Evolutionary conservation across 2,888 invertebrate species (phyloP).

Genomic region (Macaria liturata): DNA sequence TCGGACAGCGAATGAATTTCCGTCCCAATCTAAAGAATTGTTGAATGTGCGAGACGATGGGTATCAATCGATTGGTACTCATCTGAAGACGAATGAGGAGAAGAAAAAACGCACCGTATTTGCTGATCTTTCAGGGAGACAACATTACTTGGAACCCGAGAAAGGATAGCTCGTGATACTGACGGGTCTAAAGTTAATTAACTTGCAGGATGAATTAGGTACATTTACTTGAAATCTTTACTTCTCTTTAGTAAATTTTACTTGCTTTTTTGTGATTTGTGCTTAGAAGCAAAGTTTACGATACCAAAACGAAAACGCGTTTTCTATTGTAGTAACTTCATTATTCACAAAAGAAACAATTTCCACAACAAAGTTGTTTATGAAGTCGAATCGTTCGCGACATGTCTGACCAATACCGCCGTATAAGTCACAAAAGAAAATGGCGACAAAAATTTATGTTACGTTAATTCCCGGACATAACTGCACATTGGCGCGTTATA

Average conservation of each 20-base stretch:
- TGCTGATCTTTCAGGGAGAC: constrained; percentile 23
- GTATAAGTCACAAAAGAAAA: constrained; percentile 30
- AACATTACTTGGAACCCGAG: constrained; percentile 2
- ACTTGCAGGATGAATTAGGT: too few species aligned
- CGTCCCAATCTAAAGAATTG: constrained; percentile 35
- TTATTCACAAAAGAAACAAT: too few species aligned
- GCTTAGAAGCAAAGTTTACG: too few species aligned
- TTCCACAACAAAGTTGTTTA: too few species aligned
- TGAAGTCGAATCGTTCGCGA: constrained; percentile 8
- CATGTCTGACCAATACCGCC: constrained; percentile 25
- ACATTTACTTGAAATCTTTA: too few species aligned
- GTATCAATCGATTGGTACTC: constrained; percentile 32
- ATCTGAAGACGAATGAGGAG: constrained; percentile 31
- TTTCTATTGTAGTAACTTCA: too few species aligned
- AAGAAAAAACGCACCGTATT: constrained; percentile 24
- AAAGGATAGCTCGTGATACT: background rate
- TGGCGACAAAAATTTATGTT: constrained; percentile 40
- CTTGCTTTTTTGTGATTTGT: too few species aligned
- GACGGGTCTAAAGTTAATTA: too few species aligned
- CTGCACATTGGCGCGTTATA: constrained; percentile 64
- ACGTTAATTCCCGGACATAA: constrained; percentile 59
- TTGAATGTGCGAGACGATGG: constrained; percentile 36
- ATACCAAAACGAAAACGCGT: too few species aligned
- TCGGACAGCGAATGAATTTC: constrained; percentile 37
- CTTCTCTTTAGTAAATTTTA: too few species aligned